Evolutionary conservation across 2,888 invertebrate genomes (phyloP), one percentile per base, ranked within the genome.

Genomic region (Dorcus hopei): DNA sequence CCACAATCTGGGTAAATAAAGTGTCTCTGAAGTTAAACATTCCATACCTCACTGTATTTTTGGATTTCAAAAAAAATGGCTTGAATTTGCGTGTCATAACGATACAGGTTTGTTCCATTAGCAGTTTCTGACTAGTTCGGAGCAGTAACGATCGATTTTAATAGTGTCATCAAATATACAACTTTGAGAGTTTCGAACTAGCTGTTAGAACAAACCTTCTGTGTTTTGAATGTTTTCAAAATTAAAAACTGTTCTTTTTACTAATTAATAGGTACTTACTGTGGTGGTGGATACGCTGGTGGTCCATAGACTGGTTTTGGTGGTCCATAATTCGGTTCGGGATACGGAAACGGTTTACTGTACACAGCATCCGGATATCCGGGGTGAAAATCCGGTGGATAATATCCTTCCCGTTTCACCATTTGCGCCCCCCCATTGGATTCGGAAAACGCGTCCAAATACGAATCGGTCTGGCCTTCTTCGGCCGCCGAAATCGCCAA

Each of bases 401-500:
- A 51, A 42, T 77, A 38, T 63, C 16, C 78, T 80, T 33, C 79
- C 82, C 71, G 79, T 80, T 56, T 79, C 78, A 69, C 77, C 80
- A 72, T 77, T 82, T 65, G 77, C 82, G 76, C 74, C 81, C 70
- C 74, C 80, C 72, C 70, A 85, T 80, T 72, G 70, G 86, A 85
- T 66, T 85, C 83, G 5, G 83, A 82, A 66, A 87, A 83, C 2
- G 88, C 88, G 43, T 87, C 85, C 65, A 88, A 74, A 68, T 88
- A 88, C 2, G 86, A 85, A 72, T 88, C 87, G 47, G 57, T 58
- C 3, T 58, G 57, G 9, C 80, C 80, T 52, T 76, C 70, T 52
- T 69, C 65, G 7, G 11, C 48, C 7, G 11, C 50, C 33, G 19
- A 47, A 51, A 42, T 43, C 33, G 33, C 16, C 19, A 54, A 39